Conservation (phyloP, 1,140 invertebrate species). For the Dinoponera quadriceps region DNA sequence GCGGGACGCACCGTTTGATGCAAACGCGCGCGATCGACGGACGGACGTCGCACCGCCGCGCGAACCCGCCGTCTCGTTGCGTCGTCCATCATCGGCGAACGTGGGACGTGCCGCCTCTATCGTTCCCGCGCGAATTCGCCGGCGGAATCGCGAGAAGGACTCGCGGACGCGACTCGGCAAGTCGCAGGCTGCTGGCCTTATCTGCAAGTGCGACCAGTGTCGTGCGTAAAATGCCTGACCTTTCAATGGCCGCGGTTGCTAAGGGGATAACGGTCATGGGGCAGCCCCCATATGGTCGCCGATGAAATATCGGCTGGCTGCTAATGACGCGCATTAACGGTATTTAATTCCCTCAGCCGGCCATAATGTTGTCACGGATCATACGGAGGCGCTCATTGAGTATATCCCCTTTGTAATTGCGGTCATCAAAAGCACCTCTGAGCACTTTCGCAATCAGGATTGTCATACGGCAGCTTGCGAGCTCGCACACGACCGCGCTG, state of each 20-base stretch:
- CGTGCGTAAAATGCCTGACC: not conserved
- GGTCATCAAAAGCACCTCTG: not conserved
- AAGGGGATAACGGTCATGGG: not conserved
- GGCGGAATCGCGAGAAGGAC: not conserved
- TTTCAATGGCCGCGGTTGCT: not conserved
- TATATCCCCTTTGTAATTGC: not conserved
- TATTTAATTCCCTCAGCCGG: too few species aligned
- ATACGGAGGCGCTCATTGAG: not conserved
- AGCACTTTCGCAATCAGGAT: slow-evolving; percentile 10
- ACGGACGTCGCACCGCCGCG: slow-evolving; percentile 26
- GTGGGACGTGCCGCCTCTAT: slow-evolving; percentile 49
- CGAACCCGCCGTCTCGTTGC: slow-evolving; percentile 37
- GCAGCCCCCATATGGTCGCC: not conserved
- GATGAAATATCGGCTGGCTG: not conserved
- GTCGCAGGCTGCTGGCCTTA: not conserved
- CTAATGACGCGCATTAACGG: not conserved
- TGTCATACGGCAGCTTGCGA: not conserved
- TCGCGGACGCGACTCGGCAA: slow-evolving; percentile 20
- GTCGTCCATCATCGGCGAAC: slow-evolving; percentile 56
- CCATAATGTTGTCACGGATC: not conserved
- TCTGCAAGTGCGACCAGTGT: not conserved
- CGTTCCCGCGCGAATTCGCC: slow-evolving; percentile 30
- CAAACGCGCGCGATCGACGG: slow-evolving; percentile 20
- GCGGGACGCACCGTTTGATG: slow-evolving; percentile 37
- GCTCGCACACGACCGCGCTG: not conserved